Conservation (phyloP, 2,113 vertebrate species). For the Buteo buteo region DNA sequence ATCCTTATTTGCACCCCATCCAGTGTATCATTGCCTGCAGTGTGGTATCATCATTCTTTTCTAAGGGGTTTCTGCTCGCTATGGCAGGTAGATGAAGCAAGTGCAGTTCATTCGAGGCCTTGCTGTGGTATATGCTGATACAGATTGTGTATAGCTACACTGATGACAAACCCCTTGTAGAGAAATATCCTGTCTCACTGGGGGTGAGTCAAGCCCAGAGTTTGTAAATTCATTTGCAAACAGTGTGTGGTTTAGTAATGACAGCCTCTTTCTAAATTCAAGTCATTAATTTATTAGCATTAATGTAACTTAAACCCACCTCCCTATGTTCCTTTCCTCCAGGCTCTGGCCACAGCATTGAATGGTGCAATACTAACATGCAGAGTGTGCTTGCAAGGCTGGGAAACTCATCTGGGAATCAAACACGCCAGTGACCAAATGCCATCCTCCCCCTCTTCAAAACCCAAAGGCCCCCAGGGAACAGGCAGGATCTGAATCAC, state of each 20-base stretch:
- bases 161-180: neutral
- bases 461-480: neutral
- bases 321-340: neutral
- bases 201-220: neutral
- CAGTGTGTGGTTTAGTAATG: neutral
- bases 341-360: neutral
- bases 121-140: neutral
- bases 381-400: neutral
- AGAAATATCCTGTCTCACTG: neutral
- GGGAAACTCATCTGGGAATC: neutral
- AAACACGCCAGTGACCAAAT: neutral
- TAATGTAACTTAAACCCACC: neutral
- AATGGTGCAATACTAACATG: neutral
- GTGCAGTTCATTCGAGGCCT: neutral
- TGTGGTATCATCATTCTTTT: neutral
- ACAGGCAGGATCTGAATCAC: neutral
- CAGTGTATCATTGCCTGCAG: neutral
- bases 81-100: neutral
- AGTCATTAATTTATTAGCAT: slow-evolving; percentile 4
- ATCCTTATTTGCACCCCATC: neutral
- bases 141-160: neutral
- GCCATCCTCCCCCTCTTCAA: neutral
- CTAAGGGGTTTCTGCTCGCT: neutral
- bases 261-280: neutral
- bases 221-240: neutral